Evolutionary conservation across 2,797 vertebrate genomes (phyloP).

Genomic region (Champsocephalus esox): DNA sequence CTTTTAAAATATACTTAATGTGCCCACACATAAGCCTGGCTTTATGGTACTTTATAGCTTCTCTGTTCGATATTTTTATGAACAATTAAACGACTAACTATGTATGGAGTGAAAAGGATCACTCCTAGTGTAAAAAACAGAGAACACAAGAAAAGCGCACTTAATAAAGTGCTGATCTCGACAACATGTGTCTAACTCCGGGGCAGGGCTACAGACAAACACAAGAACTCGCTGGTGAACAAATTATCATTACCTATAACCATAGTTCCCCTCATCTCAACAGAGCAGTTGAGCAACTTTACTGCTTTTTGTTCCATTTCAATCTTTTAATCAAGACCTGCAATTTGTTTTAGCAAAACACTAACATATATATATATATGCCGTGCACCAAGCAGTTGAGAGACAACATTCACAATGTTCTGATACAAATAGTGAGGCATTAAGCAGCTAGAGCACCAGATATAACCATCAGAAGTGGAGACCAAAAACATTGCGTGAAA

Average conservation of each 20-base stretch:
- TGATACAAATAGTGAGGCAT: background rate
- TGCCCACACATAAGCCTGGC: background rate
- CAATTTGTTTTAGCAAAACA: background rate
- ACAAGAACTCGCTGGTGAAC: no score
- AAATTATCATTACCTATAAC: background rate
- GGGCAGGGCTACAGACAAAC: no score
- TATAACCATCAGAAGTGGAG: background rate
- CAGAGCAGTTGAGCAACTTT: background rate
- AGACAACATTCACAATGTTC: no score
- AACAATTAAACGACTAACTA: background rate
- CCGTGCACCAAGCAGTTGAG: background rate
- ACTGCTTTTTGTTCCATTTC: background rate
- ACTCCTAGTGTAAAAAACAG: accelerated
- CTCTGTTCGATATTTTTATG: slow-evolving; percentile 1
- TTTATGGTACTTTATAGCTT: slow-evolving; percentile 10
- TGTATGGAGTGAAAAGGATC: slow-evolving; percentile 5
- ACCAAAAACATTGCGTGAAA: background rate
- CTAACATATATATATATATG: background rate
- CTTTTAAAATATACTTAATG: slow-evolving; percentile 28
- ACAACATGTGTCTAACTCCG: no score
- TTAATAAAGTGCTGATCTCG: no score
- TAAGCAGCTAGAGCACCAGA: background rate
- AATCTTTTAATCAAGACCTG: background rate
- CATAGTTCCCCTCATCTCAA: background rate
- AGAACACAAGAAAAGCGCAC: background rate